These are phyloP conservation scores for Characodon lateralis DNA, from an alignment of 2,797 vertebrate species.

Conservation along the genomic window DNA sequence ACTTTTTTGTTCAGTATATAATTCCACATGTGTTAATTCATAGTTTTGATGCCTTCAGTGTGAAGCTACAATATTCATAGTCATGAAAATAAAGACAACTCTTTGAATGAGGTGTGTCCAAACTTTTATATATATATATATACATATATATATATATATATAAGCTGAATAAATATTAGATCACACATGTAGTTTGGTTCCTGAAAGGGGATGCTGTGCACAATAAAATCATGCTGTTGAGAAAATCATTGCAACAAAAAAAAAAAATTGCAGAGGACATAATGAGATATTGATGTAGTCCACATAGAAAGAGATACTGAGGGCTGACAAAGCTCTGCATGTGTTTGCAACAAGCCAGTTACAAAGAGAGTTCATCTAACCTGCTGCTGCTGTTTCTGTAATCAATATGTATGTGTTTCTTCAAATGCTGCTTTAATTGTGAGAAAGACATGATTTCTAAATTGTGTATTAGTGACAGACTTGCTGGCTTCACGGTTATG, in stretches of 20 bases:
- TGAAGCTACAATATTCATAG: no score
- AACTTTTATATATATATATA: no score
- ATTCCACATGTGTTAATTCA: no score
- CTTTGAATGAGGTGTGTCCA: no score
- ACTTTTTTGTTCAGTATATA: no score
- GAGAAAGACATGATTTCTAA: neutral
- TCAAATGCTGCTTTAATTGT: neutral
- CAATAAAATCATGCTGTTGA: conserved; percentile 8
- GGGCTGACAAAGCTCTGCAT: neutral
- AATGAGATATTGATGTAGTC: conserved; percentile 60
- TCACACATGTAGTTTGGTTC: neutral
- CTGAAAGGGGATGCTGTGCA: neutral
- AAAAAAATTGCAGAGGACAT: conserved; percentile 28
- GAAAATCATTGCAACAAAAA: conserved; percentile 27
- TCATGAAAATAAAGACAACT: no score
- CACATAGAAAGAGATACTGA: conserved; percentile 22
- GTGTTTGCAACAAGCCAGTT: conserved; percentile 30
- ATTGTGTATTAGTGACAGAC: neutral
- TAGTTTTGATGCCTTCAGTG: no score
- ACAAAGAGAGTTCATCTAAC: conserved; percentile 1
- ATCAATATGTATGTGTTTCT: conserved; percentile 1
- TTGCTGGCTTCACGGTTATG: conserved; percentile 13
- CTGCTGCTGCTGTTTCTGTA: conserved; percentile 1
- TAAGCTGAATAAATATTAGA: neutral
- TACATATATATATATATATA: neutral